phyloP scores from a whole-genome alignment of 23 tunicate genomes.

The Ascidia mentula region DNA sequence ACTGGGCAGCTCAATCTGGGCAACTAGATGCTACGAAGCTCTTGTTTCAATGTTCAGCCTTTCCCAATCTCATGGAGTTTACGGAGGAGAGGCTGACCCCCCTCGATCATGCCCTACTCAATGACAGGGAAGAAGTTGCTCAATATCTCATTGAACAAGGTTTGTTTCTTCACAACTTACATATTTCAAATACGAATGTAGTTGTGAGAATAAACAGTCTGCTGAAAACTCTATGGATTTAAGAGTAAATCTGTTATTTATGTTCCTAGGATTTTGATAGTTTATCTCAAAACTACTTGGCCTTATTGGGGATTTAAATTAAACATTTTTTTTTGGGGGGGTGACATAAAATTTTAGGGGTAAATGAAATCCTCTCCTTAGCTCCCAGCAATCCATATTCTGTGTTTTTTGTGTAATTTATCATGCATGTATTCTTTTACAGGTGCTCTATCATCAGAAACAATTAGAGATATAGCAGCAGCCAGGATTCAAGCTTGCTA shows the following conservation, averaged over 20 bases:
- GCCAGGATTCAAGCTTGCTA: constrained; percentile 86
- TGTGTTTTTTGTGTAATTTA: no score
- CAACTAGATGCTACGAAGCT: constrained; percentile 87
- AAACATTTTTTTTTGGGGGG: no score
- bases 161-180: background rate
- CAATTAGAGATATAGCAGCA: constrained; percentile 85
- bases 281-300: no score
- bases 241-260: no score
- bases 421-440: background rate
- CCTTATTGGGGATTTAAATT: no score
- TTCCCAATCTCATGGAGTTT: constrained; percentile 91
- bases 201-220: no score
- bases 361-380: no score
- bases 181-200: no score
- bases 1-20: constrained; percentile 92
- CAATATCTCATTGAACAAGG: constrained; percentile 96
- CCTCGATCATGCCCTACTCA: constrained; percentile 79
- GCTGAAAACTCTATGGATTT: no score
- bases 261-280: no score
- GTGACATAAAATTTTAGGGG: background rate
- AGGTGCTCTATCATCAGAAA: constrained; percentile 94
- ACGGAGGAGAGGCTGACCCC: constrained; percentile 92
- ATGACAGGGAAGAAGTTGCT: constrained; percentile 69
- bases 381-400: no score
- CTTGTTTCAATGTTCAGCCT: constrained; percentile 79